Conservation (phyloP, 2,888 invertebrate genomes). For the Torymus texanus region DNA sequence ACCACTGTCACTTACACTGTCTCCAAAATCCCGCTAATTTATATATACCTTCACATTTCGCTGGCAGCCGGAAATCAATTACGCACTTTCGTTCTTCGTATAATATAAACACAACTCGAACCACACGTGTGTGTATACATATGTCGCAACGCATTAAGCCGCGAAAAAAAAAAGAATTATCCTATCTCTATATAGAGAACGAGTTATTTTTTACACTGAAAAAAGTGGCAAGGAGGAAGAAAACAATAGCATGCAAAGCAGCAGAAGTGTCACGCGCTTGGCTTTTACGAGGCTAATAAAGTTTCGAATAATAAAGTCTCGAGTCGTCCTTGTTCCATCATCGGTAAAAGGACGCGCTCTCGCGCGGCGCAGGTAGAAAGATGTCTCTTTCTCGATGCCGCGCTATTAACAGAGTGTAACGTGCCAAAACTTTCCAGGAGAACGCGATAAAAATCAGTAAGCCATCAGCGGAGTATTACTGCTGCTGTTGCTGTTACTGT, state of each 20-base stretch:
- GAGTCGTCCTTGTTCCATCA: slow-evolving; percentile 12
- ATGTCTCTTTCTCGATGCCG: slow-evolving; percentile 46
- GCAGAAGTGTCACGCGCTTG: slow-evolving; percentile 41
- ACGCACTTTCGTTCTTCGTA: too few relatives aligned
- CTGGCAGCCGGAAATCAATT: too few relatives aligned
- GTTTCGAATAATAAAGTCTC: slow-evolving; percentile 29
- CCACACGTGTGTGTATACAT: too few relatives aligned
- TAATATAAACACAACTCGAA: too few relatives aligned
- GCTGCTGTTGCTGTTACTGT: not conserved
- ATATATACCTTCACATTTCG: too few relatives aligned
- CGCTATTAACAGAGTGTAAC: slow-evolving; percentile 56
- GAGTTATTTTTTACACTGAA: not conserved
- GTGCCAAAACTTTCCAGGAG: slow-evolving; percentile 50
- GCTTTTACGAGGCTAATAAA: slow-evolving; percentile 42
- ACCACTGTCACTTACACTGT: too few relatives aligned
- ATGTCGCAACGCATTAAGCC: too few relatives aligned
- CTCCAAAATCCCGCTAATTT: too few relatives aligned
- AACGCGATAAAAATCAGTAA: slow-evolving; percentile 46
- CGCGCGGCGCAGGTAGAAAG: not conserved
- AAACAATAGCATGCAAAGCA: not conserved
- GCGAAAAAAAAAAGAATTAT: too few relatives aligned
- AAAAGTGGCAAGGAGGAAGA: slow-evolving; percentile 22
- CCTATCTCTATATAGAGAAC: too few relatives aligned
- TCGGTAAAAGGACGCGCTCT: not conserved
- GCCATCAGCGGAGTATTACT: not conserved